A percentile compares a stretch with the other conserved stretches of the same genome.
Evolutionary conservation across 2,888 invertebrate genomes (phyloP).

Genomic region (Acronicta leporina): DNA sequence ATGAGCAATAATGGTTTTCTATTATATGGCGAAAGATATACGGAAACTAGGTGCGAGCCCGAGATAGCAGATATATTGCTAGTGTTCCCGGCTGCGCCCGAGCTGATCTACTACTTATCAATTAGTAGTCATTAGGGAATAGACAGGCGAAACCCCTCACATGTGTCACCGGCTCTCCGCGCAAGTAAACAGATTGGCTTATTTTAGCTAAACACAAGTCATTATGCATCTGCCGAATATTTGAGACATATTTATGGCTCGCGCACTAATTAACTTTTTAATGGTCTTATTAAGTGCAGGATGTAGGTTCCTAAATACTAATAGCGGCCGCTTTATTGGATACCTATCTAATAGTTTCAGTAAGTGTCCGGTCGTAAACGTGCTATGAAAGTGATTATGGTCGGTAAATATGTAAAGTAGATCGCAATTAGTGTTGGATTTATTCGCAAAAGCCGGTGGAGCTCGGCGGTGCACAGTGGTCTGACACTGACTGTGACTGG

Average conservation of each 20-base stretch:
- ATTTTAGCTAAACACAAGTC: conserved; percentile 9
- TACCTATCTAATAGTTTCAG: conserved; percentile 3
- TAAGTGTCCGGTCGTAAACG: conserved; percentile 7
- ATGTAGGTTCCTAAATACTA: too few relatives aligned
- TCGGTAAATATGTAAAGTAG: neutral
- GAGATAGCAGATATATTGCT: conserved; percentile 20
- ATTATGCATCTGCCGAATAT: conserved; percentile 31
- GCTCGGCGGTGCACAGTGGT: neutral
- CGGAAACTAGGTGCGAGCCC: conserved; percentile 8
- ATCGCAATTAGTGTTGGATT: conserved; percentile 3
- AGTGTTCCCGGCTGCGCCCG: conserved; percentile 18
- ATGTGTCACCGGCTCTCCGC: conserved; percentile 28
- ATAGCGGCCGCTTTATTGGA: conserved; percentile 17
- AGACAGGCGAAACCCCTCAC: conserved; percentile 7
- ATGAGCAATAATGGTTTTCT: conserved; percentile 42
- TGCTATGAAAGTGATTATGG: neutral
- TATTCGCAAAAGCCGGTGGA: neutral
- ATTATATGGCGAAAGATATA: conserved; percentile 32
- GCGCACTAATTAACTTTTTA: conserved; percentile 36
- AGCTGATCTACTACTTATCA: conserved; percentile 43
- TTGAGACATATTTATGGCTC: conserved; percentile 32
- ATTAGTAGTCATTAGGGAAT: conserved; percentile 47
- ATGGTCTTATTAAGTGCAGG: conserved; percentile 20
- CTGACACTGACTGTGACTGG: too few relatives aligned
- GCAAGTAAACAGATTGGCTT: conserved; percentile 22